Evolutionary conservation across 2,797 vertebrate species (phyloP).

Genomic region (Poecilia gillii): DNA sequence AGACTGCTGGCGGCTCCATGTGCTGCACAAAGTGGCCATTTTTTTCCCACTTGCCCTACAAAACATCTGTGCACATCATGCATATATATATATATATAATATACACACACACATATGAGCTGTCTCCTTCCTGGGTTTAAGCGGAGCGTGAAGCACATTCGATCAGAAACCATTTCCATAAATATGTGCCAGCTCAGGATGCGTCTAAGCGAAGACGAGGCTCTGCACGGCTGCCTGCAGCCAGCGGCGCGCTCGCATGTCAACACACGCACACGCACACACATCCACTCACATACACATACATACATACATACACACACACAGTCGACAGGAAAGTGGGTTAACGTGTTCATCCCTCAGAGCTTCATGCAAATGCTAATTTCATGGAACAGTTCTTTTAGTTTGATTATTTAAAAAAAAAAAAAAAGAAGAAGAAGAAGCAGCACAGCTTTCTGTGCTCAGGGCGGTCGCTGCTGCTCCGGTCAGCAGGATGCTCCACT

Average conservation of each 20-base stretch:
- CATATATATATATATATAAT: background rate
- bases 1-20: too few species aligned
- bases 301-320: constrained; percentile 25
- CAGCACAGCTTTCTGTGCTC: constrained; percentile 27
- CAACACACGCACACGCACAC: constrained; percentile 1
- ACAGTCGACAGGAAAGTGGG: constrained; percentile 56
- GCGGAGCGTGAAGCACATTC: constrained; percentile 63
- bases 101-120: constrained; percentile 15
- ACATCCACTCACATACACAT: background rate
- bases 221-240: constrained; percentile 36
- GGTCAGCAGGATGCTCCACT: constrained; percentile 69
- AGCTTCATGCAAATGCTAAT: constrained; percentile 65
- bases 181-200: constrained; percentile 49
- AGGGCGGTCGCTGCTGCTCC: constrained; percentile 23
- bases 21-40: too few species aligned
- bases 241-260: constrained; percentile 23
- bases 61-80: too few species aligned
- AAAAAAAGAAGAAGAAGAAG: background rate
- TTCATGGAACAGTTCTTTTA: constrained; percentile 55
- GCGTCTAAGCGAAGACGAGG: constrained; percentile 48
- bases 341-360: constrained; percentile 66
- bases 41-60: too few species aligned
- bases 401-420: constrained; percentile 50
- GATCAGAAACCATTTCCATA: constrained; percentile 56
- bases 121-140: constrained; percentile 32